Evolutionary conservation across 2,888 invertebrate species (phyloP).

Genomic region (Orchesellides sinensis): DNA sequence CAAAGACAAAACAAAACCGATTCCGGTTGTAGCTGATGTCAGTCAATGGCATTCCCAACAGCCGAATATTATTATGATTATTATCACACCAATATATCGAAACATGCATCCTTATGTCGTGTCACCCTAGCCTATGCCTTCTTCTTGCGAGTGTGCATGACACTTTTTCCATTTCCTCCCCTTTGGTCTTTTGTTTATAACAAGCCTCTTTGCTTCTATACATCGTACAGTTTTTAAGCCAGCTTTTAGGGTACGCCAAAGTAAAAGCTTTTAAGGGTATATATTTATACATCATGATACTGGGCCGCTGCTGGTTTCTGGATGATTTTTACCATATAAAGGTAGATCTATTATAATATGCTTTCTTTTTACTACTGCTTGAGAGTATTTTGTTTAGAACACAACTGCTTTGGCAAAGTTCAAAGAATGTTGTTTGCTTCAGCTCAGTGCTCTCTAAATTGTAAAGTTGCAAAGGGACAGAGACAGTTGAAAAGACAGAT

Average conservation of each 20-base stretch:
- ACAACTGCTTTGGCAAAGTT: constrained; percentile 7
- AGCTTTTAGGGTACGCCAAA: no score
- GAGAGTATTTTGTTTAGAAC: not conserved
- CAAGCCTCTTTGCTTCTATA: constrained; percentile 3
- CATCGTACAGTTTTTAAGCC: not conserved
- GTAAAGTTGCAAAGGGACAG: not conserved
- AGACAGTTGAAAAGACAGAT: constrained; percentile 59
- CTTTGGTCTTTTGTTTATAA: not conserved
- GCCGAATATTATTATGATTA: constrained; percentile 46
- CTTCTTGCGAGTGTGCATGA: constrained; percentile 43
- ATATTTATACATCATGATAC: not conserved
- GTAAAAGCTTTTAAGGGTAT: no score
- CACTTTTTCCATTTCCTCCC: constrained; percentile 45
- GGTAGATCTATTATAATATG: constrained; percentile 1
- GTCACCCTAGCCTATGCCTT: constrained; percentile 9
- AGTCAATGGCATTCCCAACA: constrained; percentile 29
- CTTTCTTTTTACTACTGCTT: not conserved
- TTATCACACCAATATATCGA: constrained; percentile 56
- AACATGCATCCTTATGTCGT: not conserved
- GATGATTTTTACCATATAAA: not conserved
- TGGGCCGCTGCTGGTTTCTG: not conserved
- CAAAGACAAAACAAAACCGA: no score
- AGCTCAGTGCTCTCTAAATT: no score
- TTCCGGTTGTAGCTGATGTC: not conserved
- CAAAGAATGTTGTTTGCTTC: constrained; percentile 16